Evolutionary conservation across 2,888 invertebrate genomes (phyloP).

Genomic region (Slavum lentiscoides): DNA sequence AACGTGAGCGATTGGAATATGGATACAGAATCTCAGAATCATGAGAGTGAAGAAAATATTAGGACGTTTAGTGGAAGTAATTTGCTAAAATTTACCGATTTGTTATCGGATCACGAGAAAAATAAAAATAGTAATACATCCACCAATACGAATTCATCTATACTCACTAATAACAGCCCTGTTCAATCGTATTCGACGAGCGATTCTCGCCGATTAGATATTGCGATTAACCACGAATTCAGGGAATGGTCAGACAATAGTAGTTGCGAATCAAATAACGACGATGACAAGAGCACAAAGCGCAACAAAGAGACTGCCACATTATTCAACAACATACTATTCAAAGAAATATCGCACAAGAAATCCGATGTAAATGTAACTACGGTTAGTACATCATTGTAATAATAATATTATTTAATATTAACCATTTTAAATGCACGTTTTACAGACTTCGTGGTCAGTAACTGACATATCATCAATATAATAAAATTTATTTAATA

Average conservation of each 20-base stretch:
- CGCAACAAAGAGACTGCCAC: background rate
- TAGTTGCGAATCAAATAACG: background rate
- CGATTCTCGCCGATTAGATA: background rate
- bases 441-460: too few relatives aligned
- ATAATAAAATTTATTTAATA: background rate
- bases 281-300: background rate
- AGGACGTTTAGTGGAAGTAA: background rate
- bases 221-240: background rate
- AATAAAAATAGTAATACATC: background rate
- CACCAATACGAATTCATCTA: background rate
- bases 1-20: background rate
- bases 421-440: background rate
- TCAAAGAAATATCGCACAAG: background rate
- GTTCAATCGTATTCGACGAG: background rate
- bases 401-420: too few relatives aligned
- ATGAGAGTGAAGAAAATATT: background rate
- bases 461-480: too few relatives aligned
- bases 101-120: background rate
- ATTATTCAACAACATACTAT: background rate
- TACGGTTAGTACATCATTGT: background rate
- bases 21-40: slow-evolving; percentile 7
- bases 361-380: background rate
- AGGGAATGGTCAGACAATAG: background rate
- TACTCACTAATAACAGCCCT: background rate
- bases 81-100: background rate